phyloP scores from a whole-genome alignment of 2,797 vertebrate genomes.

The Tragelaphus oryx region DNA sequence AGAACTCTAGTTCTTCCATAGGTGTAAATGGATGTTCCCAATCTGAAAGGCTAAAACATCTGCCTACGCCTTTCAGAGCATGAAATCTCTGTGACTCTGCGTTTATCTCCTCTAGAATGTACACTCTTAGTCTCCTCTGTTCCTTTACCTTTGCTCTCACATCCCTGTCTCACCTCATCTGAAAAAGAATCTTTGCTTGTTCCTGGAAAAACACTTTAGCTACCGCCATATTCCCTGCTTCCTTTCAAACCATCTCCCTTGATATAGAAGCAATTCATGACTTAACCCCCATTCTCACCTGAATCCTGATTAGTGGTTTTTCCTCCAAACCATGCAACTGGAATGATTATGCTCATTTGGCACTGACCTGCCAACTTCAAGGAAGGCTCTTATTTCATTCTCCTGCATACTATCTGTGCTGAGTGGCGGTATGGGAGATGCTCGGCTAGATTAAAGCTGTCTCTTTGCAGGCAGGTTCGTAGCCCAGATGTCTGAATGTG shows the following conservation, averaged over 20 bases:
- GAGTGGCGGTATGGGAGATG: not conserved
- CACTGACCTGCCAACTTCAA: not conserved
- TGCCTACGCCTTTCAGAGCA: accelerated
- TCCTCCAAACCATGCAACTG: not conserved
- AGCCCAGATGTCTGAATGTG: accelerated
- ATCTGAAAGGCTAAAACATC: not conserved
- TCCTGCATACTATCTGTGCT: not conserved
- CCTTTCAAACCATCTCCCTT: not conserved
- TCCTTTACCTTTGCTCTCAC: not conserved
- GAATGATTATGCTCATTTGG: not conserved
- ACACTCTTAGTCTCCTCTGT: not conserved
- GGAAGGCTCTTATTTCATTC: too few relatives aligned
- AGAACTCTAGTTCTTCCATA: not conserved
- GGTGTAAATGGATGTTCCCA: not conserved
- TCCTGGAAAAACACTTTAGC: not conserved
- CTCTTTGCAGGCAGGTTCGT: not conserved
- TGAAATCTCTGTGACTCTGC: not conserved
- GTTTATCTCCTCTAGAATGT: not conserved
- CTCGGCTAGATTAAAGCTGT: not conserved
- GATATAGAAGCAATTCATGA: too few relatives aligned
- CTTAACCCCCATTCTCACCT: not conserved
- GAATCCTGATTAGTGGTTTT: not conserved
- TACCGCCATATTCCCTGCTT: not conserved
- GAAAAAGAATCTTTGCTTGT: not conserved
- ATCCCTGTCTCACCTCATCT: not conserved